Percentiles rank a stretch among this genome's conserved stretches.
phyloP scores from a whole-genome alignment of 2,113 vertebrate genomes.

The Strigops habroptila region DNA sequence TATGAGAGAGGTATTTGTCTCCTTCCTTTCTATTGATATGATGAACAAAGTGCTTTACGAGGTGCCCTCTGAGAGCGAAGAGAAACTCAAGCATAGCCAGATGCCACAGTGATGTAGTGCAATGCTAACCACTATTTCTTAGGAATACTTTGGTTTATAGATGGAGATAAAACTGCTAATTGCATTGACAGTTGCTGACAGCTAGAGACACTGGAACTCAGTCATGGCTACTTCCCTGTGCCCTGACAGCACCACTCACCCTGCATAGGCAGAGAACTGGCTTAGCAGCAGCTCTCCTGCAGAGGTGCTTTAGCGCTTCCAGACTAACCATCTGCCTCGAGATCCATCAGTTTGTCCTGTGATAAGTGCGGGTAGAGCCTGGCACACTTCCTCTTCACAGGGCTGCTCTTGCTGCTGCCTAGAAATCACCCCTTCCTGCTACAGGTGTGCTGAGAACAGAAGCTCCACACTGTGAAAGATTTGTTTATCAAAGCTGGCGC shows the following conservation, averaged over 20 bases:
- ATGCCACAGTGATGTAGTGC: background rate
- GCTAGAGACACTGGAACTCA: background rate
- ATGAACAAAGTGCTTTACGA: background rate
- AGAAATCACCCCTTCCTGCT: background rate
- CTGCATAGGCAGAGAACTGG: background rate
- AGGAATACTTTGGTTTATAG: background rate
- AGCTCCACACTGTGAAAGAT: background rate
- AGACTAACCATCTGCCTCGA: background rate
- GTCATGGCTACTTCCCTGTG: fast-evolving
- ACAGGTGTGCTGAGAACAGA: background rate
- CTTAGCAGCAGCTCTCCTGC: background rate
- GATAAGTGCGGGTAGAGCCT: background rate
- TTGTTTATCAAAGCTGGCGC: background rate
- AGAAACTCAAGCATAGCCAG: background rate
- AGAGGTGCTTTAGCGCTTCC: background rate
- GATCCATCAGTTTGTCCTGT: background rate
- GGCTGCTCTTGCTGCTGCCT: background rate
- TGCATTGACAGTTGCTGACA: background rate
- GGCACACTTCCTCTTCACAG: background rate
- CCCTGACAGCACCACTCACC: background rate
- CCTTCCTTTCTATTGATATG: background rate
- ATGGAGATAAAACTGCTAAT: background rate
- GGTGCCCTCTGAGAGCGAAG: background rate
- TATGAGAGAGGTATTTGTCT: background rate
- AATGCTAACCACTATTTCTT: background rate